Evolutionary conservation across 2,888 invertebrate genomes (phyloP).

Genomic region (Heliconius hortense): DNA sequence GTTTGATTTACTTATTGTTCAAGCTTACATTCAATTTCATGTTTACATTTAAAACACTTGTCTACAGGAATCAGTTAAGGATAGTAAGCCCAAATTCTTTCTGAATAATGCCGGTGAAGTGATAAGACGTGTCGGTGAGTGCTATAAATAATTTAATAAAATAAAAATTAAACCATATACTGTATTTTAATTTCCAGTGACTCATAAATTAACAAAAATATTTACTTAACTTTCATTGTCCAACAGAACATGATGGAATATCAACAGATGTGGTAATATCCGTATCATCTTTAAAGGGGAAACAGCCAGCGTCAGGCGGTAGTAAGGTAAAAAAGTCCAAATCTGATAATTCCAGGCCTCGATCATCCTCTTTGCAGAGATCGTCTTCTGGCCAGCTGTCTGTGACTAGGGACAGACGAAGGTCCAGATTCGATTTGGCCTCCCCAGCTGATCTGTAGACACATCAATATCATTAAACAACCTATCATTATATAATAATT

Average conservation of each 20-base stretch:
- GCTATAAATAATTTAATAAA: not conserved
- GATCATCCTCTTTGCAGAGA: conserved; percentile 72
- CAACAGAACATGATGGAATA: conserved; percentile 68
- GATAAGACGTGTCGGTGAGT: conserved; percentile 72
- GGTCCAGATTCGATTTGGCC: conserved; percentile 69
- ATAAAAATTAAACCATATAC: not conserved
- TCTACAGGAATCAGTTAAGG: conserved; percentile 72
- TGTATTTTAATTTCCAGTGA: not conserved
- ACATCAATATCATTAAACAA: conserved; percentile 36
- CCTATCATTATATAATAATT: conserved; percentile 29
- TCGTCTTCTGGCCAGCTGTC: conserved; percentile 73
- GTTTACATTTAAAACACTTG: conserved; percentile 20
- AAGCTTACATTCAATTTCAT: too few relatives aligned
- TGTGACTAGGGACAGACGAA: conserved; percentile 64
- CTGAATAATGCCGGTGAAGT: conserved; percentile 79
- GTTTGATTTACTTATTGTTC: not conserved
- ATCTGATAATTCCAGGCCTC: conserved; percentile 67
- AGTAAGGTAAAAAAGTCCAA: conserved; percentile 77
- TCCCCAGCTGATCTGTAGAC: conserved; percentile 67
- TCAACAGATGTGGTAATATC: conserved; percentile 71
- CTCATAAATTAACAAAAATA: not conserved
- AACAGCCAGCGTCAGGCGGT: conserved; percentile 75
- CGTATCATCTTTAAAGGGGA: conserved; percentile 74
- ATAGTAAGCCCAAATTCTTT: conserved; percentile 75
- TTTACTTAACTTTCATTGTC: not conserved